phyloP scores from a whole-genome alignment of 2,113 vertebrate genomes.

The Tachycineta bicolor region DNA sequence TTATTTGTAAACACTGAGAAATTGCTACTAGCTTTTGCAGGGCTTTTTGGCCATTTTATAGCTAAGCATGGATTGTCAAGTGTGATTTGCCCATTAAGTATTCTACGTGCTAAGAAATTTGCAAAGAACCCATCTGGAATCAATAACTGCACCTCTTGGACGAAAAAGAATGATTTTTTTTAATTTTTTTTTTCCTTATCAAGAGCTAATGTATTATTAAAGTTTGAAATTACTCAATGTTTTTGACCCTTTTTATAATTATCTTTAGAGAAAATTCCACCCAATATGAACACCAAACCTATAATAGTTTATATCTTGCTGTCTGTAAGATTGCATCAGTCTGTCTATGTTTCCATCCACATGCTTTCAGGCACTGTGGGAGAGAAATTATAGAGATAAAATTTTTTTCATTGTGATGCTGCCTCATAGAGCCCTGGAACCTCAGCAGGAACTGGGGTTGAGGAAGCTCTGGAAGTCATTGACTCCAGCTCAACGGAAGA shows the following conservation, averaged over 20 bases:
- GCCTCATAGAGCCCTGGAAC: neutral
- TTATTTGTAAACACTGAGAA: constrained; percentile 12
- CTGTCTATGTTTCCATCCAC: neutral
- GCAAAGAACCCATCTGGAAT: neutral
- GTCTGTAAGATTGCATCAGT: neutral
- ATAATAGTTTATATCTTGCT: neutral
- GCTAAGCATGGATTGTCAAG: neutral
- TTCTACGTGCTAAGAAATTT: constrained; percentile 11
- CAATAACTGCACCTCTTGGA: neutral
- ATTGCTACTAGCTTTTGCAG: neutral
- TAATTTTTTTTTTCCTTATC: neutral
- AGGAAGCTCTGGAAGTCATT: neutral
- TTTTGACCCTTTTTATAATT: constrained; percentile 5
- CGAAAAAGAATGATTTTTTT: neutral
- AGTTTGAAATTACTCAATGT: constrained; percentile 7
- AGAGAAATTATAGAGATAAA: neutral
- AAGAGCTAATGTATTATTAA: neutral
- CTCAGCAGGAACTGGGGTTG: accelerated
- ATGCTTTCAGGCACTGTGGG: neutral
- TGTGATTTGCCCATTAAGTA: neutral
- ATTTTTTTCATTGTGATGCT: neutral
- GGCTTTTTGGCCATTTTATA: neutral
- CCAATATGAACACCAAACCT: neutral
- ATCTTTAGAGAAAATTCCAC: neutral
- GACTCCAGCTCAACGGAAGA: neutral